phyloP scores from a whole-genome alignment of 2,797 vertebrate species.

The Sarcophilus harrisii region DNA sequence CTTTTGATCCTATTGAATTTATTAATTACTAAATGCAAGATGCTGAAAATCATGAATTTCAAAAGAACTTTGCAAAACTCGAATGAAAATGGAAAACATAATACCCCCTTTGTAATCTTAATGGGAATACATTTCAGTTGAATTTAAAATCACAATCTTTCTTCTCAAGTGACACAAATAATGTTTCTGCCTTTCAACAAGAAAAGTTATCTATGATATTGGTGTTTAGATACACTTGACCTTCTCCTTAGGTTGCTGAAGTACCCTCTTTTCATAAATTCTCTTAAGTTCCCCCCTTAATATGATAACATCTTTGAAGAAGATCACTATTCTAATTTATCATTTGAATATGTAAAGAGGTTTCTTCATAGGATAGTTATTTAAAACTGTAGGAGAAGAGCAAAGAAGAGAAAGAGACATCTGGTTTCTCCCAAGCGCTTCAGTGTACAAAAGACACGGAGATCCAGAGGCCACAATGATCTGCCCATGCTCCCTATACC shows the following conservation, averaged over 20 bases:
- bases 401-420: neutral
- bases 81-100: neutral
- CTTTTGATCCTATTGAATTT: neutral
- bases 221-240: neutral
- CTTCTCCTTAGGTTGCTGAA: neutral
- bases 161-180: neutral
- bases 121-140: neutral
- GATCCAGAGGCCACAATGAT: neutral
- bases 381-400: neutral
- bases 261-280: too few relatives aligned
- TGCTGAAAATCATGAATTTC: neutral
- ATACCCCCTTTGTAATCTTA: neutral
- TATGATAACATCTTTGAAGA: neutral
- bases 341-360: neutral
- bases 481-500: neutral
- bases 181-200: neutral
- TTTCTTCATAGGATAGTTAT: neutral
- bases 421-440: neutral
- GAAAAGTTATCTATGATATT: neutral
- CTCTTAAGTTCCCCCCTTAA: neutral
- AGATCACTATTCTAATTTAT: neutral
- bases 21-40: neutral
- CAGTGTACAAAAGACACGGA: neutral
- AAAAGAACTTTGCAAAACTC: neutral
- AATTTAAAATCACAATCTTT: neutral